Evolutionary conservation across 2,113 vertebrate species (phyloP), one percentile per base, ranked within the genome.

Genomic region (Axis porcinus): DNA sequence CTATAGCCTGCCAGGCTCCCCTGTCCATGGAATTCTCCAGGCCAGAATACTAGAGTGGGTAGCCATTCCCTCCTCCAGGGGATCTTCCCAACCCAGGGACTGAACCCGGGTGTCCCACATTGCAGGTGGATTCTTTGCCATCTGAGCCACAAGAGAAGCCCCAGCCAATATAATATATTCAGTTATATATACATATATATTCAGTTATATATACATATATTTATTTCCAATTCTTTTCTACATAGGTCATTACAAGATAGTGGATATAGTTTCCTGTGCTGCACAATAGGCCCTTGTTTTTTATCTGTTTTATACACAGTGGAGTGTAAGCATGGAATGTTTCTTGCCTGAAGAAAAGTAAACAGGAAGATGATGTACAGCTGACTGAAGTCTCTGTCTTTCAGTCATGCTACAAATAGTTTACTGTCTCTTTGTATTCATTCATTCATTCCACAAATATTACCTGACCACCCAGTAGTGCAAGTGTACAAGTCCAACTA

Each of bases 311-410:
- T 82, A 7, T 52, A 82, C 47, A n/a, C 19, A 52, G 30, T 13
- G 13, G 10, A n/a, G 30, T 82, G 79, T 52, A 23, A 2, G 17
- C 3, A 3, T 13, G 27, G 13, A n/a, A 52, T n/a, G 30, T 78
- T 52, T 82, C 33, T 82, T 82, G 58, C 45, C 9, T 64, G n/a
- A 88, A 89, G 74, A 83, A 95, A 96, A 96, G 94, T 43, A 86
- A 90, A 86, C 74, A 86, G 16, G 81, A 55, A 57, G 21, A 81
- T 5, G 25, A 1, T 5, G 6, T 62, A 55, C 52, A 86, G 21
- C 47, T 78, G 36, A 60, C 30, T 33, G 23, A 79, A 81, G 36
- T 67, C 60, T 84, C 54, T 82, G 33, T 27, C 17, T 33, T 82
- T 86, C 13, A 10, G 33, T 23, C 7, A 30, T 25, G 21, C 28